Base-by-base conservation (phyloP, 2,888 invertebrate genomes). In the Caradrina kadenii region DNA sequence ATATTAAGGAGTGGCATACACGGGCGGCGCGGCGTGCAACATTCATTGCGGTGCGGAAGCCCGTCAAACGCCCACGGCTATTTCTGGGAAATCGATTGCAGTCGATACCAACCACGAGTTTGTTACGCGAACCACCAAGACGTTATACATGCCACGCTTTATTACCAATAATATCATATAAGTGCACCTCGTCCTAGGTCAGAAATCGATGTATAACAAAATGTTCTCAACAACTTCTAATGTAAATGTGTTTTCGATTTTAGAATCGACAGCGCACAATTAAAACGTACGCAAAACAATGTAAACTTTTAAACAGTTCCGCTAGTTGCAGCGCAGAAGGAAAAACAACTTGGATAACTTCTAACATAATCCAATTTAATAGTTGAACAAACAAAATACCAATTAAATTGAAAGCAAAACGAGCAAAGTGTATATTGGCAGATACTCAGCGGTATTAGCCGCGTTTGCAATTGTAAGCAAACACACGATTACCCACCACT, bases 381-480 rank as follows among this genome's bases (percentile, higher is more conserved):
- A 84, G 85, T 73, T 80, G 79, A 86, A 86, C 86, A 81, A 85
- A 88, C 85, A 87, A 89, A 87, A 88, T 86, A 86, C 83, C 88
- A 89, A 90, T 90, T 89, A 89, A 90, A 88, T 80, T 82, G 84
- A 87, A 87, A 89, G 88, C 87, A 89, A 91, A 92, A 87, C 85
- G 87, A 87, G 86, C 82, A 86, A 88, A 87, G 86, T 87, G 85
- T 86, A 86, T 90, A 93, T 93, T 92, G 92, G 91, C 90, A 90
- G 90, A 89, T 87, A 90, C 89, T 91, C 89, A 84, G 85, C 83
- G 83, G 88, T 89, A 90, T 91, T 89, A 90, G 88, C 80, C 86
- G 85, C 89, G 88, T 91, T 93, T 92, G 92, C 91, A 92, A 93
- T 93, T 94, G 92, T 93, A 93, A 93, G 89, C 88, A 90, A 90